Evolutionary conservation across 2,113 vertebrate species (phyloP).

Genomic region (Sander vitreus): DNA sequence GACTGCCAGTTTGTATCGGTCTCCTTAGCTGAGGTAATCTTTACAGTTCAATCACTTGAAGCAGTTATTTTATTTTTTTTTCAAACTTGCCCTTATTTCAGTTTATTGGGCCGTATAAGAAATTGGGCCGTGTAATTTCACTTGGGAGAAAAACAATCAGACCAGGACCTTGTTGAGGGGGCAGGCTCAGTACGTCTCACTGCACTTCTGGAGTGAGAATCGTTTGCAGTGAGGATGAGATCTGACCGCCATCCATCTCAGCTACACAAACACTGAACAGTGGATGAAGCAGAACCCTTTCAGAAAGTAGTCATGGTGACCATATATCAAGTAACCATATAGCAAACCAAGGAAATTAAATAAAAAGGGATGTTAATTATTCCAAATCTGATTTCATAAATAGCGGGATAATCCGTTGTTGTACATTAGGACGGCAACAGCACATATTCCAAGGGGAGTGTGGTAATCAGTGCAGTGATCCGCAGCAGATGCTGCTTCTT

Average conservation of each 20-base stretch:
- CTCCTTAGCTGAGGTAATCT: conserved; percentile 29
- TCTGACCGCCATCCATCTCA: not conserved
- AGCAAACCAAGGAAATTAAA: conserved; percentile 15
- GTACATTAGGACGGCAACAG: conserved; percentile 26
- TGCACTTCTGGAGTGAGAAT: conserved; percentile 14
- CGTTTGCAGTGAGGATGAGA: conserved; percentile 7
- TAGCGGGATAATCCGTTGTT: conserved; percentile 46
- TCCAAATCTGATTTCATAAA: conserved; percentile 33
- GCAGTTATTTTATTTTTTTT: conserved; percentile 10
- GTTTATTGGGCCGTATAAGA: conserved; percentile 54
- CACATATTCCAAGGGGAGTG: conserved; percentile 18
- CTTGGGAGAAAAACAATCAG: conserved; percentile 57
- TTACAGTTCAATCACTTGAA: conserved; percentile 48
- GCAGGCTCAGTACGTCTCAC: conserved; percentile 4
- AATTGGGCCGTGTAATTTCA: conserved; percentile 58
- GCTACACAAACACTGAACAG: not conserved
- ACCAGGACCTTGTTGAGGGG: conserved; percentile 37
- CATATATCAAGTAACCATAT: not conserved
- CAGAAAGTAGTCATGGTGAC: not conserved
- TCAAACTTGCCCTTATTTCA: conserved; percentile 49
- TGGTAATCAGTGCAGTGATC: conserved; percentile 51
- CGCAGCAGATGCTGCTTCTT: conserved; percentile 53
- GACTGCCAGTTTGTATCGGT: conserved; percentile 1
- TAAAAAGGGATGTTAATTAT: conserved; percentile 35
- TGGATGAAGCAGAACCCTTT: not conserved